Conservation (phyloP, 2,888 invertebrate species). For the Drosophila pseudotakahashii region DNA sequence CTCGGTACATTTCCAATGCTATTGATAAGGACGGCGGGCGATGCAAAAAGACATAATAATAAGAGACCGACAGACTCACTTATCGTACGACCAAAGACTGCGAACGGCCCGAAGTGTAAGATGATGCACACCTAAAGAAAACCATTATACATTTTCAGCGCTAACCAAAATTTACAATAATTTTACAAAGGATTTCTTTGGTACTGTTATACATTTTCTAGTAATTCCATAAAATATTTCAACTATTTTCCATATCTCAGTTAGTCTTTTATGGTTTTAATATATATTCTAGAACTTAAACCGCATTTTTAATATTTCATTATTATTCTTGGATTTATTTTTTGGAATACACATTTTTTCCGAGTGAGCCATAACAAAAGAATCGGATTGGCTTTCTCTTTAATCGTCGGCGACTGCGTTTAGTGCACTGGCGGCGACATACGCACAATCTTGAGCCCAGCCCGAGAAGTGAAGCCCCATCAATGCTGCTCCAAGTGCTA, state of each 20-base stretch:
- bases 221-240: too few species aligned
- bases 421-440: constrained; percentile 46
- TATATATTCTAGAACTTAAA: too few species aligned
- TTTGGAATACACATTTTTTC: constrained; percentile 3
- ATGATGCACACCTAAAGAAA: constrained; percentile 25
- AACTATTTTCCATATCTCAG: too few species aligned
- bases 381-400: constrained; percentile 51
- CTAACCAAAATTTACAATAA: neutral
- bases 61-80: constrained; percentile 35
- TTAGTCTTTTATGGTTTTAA: too few species aligned
- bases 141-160: neutral
- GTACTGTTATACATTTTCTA: too few species aligned
- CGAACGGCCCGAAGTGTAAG: constrained; percentile 24
- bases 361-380: constrained; percentile 38
- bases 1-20: constrained; percentile 55
- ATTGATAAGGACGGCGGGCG: constrained; percentile 47
- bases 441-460: constrained; percentile 36
- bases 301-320: too few species aligned
- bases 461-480: constrained; percentile 6
- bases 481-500: constrained; percentile 46
- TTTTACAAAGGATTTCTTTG: too few species aligned
- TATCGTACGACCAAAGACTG: constrained; percentile 46
- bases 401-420: constrained; percentile 47
- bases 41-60: constrained; percentile 47
- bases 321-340: too few species aligned